Evolutionary conservation across 2,113 vertebrate species (phyloP).

Genomic region (Tor tambroides): DNA sequence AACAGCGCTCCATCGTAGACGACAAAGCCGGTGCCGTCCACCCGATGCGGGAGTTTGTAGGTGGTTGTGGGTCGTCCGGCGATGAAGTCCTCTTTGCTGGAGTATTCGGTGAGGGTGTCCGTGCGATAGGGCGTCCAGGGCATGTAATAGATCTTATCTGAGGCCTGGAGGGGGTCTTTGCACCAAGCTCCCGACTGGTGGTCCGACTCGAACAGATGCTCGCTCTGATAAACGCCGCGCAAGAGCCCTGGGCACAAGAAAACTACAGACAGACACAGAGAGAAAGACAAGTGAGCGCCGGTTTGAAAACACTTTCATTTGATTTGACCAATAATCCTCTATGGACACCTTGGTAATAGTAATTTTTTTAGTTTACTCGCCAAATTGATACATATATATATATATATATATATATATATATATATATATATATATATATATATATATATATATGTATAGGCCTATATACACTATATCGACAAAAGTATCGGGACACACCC

Average conservation of each 20-base stretch:
- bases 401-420: no score
- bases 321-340: no score
- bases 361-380: no score
- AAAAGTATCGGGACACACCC: no score
- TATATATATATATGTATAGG: no score
- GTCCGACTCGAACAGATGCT: constrained; percentile 97
- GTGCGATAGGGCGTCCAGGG: constrained; percentile 98
- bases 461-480: no score
- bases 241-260: constrained; percentile 98
- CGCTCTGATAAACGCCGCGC: constrained; percentile 96
- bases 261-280: constrained; percentile 84
- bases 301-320: not conserved
- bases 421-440: no score
- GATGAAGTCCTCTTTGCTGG: constrained; percentile 98
- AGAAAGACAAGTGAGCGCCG: constrained; percentile 70
- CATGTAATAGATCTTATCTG: constrained; percentile 99
- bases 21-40: constrained; percentile 96
- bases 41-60: constrained; percentile 95
- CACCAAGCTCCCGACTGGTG: constrained; percentile 99
- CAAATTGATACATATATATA: no score
- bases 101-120: constrained; percentile 93
- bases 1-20: constrained; percentile 97
- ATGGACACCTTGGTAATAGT: no score
- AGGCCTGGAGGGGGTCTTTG: constrained; percentile 97
- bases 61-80: constrained; percentile 95